These are phyloP conservation scores for Typhlichthys subterraneus DNA, from an alignment of 2,797 vertebrate species.

Conservation along the genomic window DNA sequence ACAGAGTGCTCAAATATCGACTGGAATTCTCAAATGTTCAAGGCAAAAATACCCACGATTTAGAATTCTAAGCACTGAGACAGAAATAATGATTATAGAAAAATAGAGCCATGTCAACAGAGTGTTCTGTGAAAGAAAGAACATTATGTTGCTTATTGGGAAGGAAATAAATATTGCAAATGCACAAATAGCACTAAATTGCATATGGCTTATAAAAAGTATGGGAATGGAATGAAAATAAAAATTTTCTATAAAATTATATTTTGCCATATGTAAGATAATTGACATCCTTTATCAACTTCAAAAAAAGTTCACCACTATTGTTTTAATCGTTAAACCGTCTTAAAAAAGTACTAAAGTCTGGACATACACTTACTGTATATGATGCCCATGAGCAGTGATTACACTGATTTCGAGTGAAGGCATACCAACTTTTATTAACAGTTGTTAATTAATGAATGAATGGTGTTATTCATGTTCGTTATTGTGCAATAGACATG, in stretches of 20 bases:
- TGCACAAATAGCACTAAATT: too few relatives aligned
- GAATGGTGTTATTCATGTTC: too few relatives aligned
- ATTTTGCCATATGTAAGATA: conserved; percentile 35
- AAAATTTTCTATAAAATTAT: conserved; percentile 25
- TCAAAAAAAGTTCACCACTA: conserved; percentile 30
- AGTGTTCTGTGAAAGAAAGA: neutral
- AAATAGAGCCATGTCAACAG: conserved; percentile 37
- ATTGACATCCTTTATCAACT: conserved; percentile 39
- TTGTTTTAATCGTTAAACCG: conserved; percentile 28
- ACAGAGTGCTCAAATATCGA: conserved; percentile 28
- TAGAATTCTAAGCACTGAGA: conserved; percentile 29
- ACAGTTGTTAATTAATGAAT: too few relatives aligned
- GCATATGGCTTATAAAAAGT: too few relatives aligned
- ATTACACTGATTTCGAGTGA: neutral
- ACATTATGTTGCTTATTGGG: conserved; percentile 19
- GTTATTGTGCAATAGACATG: neutral
- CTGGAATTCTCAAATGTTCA: conserved; percentile 29
- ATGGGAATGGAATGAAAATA: too few relatives aligned
- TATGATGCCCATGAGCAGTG: conserved; percentile 24
- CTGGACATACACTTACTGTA: too few relatives aligned
- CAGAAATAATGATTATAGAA: conserved; percentile 35
- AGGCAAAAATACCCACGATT: conserved; percentile 10
- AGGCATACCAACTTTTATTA: neutral
- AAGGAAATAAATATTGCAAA: neutral
- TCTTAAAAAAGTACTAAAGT: neutral